Conservation (phyloP, 2,113 vertebrate species). For the Helogale parvula region DNA sequence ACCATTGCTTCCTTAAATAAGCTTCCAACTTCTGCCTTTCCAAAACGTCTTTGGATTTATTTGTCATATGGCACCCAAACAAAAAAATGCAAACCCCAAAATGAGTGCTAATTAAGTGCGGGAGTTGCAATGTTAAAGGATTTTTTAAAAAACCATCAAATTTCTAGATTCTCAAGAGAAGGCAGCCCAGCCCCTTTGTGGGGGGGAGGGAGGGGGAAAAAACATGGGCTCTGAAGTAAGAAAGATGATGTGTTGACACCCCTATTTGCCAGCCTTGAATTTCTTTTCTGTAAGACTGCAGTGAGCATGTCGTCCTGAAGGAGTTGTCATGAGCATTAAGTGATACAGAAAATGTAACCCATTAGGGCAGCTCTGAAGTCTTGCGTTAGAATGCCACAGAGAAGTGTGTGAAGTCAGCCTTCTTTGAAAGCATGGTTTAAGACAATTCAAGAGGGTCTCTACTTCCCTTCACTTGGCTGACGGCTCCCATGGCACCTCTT, state of each 20-base stretch:
- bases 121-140: background rate
- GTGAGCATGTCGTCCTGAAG: background rate
- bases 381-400: background rate
- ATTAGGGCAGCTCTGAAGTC: background rate
- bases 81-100: background rate
- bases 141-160: slow-evolving; percentile 50
- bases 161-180: slow-evolving; percentile 38
- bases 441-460: background rate
- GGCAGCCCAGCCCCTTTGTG: background rate
- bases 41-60: slow-evolving; percentile 42
- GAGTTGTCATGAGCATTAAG: background rate
- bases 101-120: background rate
- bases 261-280: background rate
- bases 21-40: slow-evolving; percentile 48
- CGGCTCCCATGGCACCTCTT: background rate
- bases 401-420: background rate
- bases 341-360: background rate
- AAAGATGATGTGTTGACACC: background rate
- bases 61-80: slow-evolving; percentile 27
- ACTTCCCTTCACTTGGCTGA: background rate
- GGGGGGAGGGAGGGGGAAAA: background rate
- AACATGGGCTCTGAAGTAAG: background rate
- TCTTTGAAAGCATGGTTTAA: slow-evolving; percentile 14
- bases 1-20: slow-evolving; percentile 46
- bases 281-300: background rate